These are phyloP conservation scores for Anthopleura sola DNA, from an alignment of 64 coral and sea anemone genomes.

Conservation along the genomic window DNA sequence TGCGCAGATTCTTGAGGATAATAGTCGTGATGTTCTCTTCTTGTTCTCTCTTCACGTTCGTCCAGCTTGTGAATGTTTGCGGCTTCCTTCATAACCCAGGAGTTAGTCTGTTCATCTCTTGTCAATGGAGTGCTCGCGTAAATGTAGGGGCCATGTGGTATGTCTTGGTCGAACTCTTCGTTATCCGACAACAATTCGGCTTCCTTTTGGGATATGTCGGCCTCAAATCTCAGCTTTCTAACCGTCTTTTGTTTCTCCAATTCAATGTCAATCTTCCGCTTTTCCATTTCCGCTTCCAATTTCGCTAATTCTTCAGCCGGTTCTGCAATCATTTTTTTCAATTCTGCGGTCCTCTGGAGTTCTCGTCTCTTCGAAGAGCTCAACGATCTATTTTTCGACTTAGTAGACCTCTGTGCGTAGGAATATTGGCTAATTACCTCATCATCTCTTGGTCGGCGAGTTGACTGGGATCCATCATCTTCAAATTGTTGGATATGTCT, in stretches of 20 bases:
- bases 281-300: conserved; percentile 41
- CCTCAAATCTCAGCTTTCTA: conserved; percentile 23
- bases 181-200: neutral
- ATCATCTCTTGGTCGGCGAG: neutral
- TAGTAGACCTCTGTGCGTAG: neutral
- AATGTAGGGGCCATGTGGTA: neutral
- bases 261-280: conserved; percentile 32
- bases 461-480: neutral
- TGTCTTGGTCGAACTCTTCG: neutral
- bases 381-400: conserved; percentile 17
- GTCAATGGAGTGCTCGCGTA: neutral
- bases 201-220: conserved; percentile 17
- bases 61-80: too few species aligned
- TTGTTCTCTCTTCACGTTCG: too few species aligned
- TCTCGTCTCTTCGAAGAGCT: conserved; percentile 30
- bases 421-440: neutral
- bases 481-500: neutral
- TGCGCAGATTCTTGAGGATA: neutral
- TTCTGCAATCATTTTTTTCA: conserved; percentile 21
- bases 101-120: neutral
- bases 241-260: conserved; percentile 17
- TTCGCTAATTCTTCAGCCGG: conserved; percentile 26
- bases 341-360: conserved; percentile 30
- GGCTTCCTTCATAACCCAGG: neutral
- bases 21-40: too few species aligned